Evolutionary conservation across 2,113 vertebrate species (phyloP).

Genomic region (Harpagus bidentatus): DNA sequence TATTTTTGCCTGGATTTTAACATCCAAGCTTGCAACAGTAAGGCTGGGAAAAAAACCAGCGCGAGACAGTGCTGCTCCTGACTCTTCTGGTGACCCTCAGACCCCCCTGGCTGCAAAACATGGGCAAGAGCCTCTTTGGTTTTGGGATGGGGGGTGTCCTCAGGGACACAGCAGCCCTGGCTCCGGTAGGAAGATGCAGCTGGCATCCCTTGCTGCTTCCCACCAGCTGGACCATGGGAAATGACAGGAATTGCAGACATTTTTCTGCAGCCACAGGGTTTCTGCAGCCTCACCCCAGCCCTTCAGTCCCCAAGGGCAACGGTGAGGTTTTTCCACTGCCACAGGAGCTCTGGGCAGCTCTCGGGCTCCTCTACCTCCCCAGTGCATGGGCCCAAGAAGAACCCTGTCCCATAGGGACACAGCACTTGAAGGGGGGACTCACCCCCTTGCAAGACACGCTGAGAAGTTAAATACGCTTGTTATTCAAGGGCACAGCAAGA

Average conservation of each 20-base stretch:
- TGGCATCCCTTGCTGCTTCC: background rate
- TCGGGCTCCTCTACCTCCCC: rapidly evolving
- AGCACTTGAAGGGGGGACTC: background rate
- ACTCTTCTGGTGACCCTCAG: background rate
- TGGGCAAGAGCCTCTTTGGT: rapidly evolving
- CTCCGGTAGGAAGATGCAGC: background rate
- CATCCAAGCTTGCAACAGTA: background rate
- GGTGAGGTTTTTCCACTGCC: background rate
- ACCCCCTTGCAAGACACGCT: no score
- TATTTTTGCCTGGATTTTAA: background rate
- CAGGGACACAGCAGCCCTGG: background rate
- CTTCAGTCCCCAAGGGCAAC: background rate
- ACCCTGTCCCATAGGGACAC: background rate
- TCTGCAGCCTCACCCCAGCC: background rate
- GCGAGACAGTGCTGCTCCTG: background rate
- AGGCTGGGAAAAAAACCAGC: background rate
- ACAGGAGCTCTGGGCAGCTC: rapidly evolving
- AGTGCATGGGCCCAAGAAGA: rapidly evolving
- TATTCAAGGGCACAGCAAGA: background rate
- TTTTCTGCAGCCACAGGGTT: background rate
- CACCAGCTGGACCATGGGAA: background rate
- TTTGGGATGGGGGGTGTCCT: background rate
- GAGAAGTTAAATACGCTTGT: background rate
- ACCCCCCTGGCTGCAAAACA: background rate
- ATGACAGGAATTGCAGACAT: background rate